Base-by-base conservation (phyloP, 1,140 invertebrate species). In the Psilanteris sp. region DNA sequence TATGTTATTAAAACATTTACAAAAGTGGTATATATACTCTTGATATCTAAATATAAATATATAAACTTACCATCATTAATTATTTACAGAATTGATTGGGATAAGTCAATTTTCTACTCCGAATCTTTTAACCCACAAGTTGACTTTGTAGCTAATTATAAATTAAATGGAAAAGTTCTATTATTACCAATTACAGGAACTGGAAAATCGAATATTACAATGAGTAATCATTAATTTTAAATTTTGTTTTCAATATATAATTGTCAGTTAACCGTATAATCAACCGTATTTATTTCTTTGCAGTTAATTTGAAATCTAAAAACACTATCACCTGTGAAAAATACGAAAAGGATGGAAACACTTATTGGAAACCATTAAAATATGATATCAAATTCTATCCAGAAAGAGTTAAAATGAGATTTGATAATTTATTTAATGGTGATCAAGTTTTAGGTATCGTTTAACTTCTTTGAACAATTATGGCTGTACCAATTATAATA, bases 101-200 rank as follows among this genome's bases (percentile, higher is more conserved):
- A 89, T 2, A 90, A 89, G 15, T 74, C 85, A 82, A 90, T 81
- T 86, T 86, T 73, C 64, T 87, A 14, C 86, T 89, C 50, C 78
- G 89, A 62, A 79, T 85, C 80, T 82, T 57, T 72, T 8, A 78
- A 83, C 67, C 79, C 80, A n/a, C 70, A 81, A 41, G 55, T 93
- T 61, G 89, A 91, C 62, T 91, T 93, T 73, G 79, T 91, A 3
- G 91, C 90, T 0, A 89, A 93, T 75, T 94, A 94, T 68, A 90
- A 91, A 34, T 89, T 94, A 79, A 89, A 90, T 11, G 93, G 94
- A 15, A 90, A 91, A 37, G 90, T 95, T 39, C 79, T 94, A 2
- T 77, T 95, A 8, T 77, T 95, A 16, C 93, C 93, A 0, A 91
- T 95, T 11, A 90, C 87, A n/a, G 93, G 94, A 22, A 89, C 90